Conservation (phyloP, 1,140 invertebrate genomes). For the Anastrepha obliqua region DNA sequence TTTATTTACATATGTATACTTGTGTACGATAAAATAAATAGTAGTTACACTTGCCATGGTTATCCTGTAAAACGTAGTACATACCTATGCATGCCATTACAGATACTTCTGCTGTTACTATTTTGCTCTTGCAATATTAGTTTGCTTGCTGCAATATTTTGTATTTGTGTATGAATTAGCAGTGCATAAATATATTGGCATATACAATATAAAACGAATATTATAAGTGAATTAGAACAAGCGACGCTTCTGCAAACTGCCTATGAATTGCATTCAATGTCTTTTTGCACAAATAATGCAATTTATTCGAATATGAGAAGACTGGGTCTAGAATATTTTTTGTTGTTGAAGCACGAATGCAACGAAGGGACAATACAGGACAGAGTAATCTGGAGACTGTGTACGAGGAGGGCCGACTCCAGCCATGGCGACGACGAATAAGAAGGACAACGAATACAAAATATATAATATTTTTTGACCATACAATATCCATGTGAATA, state of each 20-base stretch:
- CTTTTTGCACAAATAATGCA: too few species aligned
- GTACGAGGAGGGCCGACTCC: too few species aligned
- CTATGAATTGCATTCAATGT: too few species aligned
- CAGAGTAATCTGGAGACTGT: too few species aligned
- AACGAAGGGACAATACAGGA: too few species aligned
- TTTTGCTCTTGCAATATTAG: neutral
- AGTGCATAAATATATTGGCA: neutral
- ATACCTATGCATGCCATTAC: constrained; percentile 8
- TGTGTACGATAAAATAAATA: neutral
- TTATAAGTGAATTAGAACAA: constrained; percentile 6
- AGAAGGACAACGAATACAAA: too few species aligned
- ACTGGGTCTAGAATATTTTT: too few species aligned
- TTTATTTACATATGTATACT: neutral
- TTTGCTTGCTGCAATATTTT: neutral
- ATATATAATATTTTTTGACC: too few species aligned
- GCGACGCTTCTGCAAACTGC: neutral
- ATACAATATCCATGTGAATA: too few species aligned
- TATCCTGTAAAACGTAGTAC: neutral
- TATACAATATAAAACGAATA: constrained; percentile 37
- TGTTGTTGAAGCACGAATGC: too few species aligned
- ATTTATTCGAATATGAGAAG: too few species aligned
- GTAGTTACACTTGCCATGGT: neutral
- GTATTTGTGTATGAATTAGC: constrained; percentile 2
- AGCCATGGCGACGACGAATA: too few species aligned
- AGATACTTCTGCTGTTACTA: neutral